Conservation (phyloP, 2,888 invertebrate genomes). For the Lithophane leautieri region DNA sequence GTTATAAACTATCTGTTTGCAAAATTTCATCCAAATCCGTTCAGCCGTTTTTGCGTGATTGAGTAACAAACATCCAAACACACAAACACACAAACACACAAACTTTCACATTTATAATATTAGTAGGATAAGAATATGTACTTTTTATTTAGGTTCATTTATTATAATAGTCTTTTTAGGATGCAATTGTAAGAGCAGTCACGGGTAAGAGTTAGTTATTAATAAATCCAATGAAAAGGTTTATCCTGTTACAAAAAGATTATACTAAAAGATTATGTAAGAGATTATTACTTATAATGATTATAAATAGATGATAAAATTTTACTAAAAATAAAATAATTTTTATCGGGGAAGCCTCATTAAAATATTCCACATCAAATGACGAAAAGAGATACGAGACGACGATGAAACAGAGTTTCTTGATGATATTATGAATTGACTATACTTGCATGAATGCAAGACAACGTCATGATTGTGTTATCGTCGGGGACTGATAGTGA, state of each 20-base stretch:
- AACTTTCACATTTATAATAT: too few species aligned
- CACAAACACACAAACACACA: too few species aligned
- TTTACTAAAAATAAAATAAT: neutral
- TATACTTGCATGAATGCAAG: slow-evolving; percentile 12
- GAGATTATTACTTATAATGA: neutral
- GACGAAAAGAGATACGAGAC: neutral
- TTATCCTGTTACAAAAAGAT: neutral
- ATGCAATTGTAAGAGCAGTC: too few species aligned
- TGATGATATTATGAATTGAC: neutral
- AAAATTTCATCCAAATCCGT: too few species aligned
- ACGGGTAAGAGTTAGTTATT: too few species aligned
- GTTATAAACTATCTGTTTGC: too few species aligned
- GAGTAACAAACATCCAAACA: too few species aligned
- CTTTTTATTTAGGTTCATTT: neutral
- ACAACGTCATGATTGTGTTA: neutral
- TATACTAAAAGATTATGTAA: neutral
- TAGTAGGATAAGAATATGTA: too few species aligned
- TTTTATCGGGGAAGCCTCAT: neutral
- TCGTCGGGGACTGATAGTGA: neutral
- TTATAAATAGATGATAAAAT: neutral
- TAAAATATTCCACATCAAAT: neutral
- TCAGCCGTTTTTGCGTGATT: too few species aligned
- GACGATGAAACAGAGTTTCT: neutral
- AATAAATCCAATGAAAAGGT: neutral
- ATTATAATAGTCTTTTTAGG: too few species aligned